Conservation (phyloP, 2,888 invertebrate genomes). For the Callinectes sapidus region DNA sequence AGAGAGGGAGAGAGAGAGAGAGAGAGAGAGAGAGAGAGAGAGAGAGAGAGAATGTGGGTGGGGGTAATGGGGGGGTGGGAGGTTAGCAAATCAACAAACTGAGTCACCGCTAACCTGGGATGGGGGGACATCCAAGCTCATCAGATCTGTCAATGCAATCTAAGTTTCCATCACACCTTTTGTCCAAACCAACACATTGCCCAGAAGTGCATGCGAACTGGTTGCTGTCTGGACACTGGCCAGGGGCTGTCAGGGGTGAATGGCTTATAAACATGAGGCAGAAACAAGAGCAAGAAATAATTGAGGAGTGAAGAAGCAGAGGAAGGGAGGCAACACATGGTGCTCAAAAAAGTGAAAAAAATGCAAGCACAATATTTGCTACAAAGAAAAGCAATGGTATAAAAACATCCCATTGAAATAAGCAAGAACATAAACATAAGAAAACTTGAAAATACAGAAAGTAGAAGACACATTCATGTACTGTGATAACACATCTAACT, state of each 20-base stretch:
- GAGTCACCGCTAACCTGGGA: conserved; percentile 40
- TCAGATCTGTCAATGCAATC: conserved; percentile 82
- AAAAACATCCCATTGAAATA: neutral
- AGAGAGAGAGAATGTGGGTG: neutral
- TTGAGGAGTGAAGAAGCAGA: neutral
- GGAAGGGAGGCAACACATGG: neutral
- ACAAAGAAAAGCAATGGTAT: neutral
- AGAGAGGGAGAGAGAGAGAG: conserved; percentile 36
- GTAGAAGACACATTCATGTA: neutral
- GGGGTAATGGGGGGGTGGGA: neutral
- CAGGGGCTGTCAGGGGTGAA: conserved; percentile 20
- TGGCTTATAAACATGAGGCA: conserved; percentile 36
- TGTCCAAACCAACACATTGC: conserved; percentile 80
- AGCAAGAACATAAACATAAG: neutral
- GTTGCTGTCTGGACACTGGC: conserved; percentile 35
- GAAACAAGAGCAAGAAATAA: neutral
- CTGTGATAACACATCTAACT: neutral
- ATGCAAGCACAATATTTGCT: neutral
- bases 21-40: conserved; percentile 37
- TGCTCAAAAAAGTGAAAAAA: neutral
- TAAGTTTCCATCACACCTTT: conserved; percentile 79
- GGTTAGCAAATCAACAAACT: neutral
- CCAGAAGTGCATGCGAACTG: conserved; percentile 73
- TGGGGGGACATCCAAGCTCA: conserved; percentile 75
- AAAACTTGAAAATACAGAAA: neutral